Conservation (phyloP, 2,797 vertebrate species). For the Tadarida brasiliensis region DNA sequence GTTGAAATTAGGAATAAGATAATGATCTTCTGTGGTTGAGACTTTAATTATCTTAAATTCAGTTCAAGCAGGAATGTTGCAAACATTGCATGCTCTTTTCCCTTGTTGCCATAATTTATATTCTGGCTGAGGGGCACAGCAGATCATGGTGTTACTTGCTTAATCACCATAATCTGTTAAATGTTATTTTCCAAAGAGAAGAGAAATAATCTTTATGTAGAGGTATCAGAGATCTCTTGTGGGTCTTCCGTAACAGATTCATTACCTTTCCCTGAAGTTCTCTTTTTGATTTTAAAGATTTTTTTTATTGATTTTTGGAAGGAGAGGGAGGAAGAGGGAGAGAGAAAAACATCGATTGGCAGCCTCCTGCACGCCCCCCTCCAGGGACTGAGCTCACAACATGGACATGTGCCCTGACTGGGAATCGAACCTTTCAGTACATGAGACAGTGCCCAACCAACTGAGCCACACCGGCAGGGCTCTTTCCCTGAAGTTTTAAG, state of each 20-base stretch:
- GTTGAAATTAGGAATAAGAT: background rate
- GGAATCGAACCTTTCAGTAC: too few relatives aligned
- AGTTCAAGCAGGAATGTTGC: background rate
- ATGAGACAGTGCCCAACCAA: too few relatives aligned
- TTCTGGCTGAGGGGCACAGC: background rate
- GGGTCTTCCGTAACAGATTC: background rate
- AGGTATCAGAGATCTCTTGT: background rate
- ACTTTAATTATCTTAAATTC: background rate
- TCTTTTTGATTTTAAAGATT: too few relatives aligned
- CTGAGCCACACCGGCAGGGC: too few relatives aligned
- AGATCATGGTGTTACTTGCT: background rate
- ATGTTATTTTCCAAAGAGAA: background rate
- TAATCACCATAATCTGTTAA: background rate
- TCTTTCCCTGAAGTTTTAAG: background rate
- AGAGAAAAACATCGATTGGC: too few relatives aligned
- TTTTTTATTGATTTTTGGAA: too few relatives aligned
- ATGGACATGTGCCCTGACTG: too few relatives aligned
- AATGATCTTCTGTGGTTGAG: background rate
- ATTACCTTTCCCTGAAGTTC: background rate
- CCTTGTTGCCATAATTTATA: slow-evolving; percentile 13
- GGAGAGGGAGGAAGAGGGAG: too few relatives aligned
- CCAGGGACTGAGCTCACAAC: too few relatives aligned
- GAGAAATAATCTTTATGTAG: background rate
- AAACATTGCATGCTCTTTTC: background rate
- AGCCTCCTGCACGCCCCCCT: too few relatives aligned